Conservation (phyloP, 2,888 invertebrate species). For the Callyntrura sp. region DNA sequence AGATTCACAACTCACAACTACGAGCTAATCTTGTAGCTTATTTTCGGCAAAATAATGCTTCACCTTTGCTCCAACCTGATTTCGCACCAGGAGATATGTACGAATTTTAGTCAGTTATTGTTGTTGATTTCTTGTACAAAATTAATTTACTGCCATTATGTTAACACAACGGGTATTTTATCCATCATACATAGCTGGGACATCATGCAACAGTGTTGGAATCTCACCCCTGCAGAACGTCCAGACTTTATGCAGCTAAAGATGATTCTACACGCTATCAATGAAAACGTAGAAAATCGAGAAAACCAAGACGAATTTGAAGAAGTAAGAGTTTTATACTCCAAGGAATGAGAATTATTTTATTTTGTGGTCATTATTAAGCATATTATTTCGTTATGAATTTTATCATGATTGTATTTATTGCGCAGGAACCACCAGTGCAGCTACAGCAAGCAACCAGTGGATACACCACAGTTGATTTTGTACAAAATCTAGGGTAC, state of each 20-base stretch:
- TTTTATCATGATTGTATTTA: too few relatives aligned
- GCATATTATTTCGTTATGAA: too few relatives aligned
- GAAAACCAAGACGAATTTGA: background rate
- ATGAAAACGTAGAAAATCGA: constrained; percentile 34
- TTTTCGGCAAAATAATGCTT: constrained; percentile 30
- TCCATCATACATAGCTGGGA: constrained; percentile 73
- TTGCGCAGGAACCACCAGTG: background rate
- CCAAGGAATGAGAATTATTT: too few relatives aligned
- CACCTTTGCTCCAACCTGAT: constrained; percentile 49
- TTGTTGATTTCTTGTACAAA: background rate
- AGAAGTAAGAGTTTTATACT: background rate
- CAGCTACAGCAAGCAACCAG: background rate
- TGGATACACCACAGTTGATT: background rate
- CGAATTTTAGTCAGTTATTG: background rate
- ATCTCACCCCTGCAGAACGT: constrained; percentile 41
- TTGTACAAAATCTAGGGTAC: background rate
- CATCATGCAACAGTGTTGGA: constrained; percentile 63
- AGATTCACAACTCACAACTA: constrained; percentile 63
- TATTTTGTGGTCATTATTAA: too few relatives aligned
- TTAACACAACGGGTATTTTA: too few relatives aligned
- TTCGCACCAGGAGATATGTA: constrained; percentile 61
- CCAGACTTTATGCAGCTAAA: constrained; percentile 63
- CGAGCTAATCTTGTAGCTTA: background rate
- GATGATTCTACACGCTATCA: constrained; percentile 25
- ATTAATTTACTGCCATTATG: too few relatives aligned